Base-by-base conservation (phyloP, 2,113 vertebrate species). In the Myxocyprinus asiaticus region DNA sequence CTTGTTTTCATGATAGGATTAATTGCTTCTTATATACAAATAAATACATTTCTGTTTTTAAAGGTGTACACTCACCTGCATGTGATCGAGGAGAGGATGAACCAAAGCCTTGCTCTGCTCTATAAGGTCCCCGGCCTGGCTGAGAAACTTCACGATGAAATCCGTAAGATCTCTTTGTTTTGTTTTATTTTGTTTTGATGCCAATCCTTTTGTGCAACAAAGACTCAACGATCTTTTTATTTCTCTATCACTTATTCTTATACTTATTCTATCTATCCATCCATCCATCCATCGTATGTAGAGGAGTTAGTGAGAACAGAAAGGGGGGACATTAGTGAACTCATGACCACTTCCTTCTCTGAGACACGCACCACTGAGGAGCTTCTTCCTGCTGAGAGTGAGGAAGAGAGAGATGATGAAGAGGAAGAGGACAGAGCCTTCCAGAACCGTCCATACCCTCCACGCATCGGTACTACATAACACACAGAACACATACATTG, bases 41-140 rank as follows among this genome's bases (percentile, higher is more conserved):
- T 58, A 58, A 58, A n/a, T 9, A 14, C 1, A 33, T 71, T 53
- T 62, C 11, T 61, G n/a, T 65, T 9, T 73, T 69, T 77, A 9
- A 86, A 97, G 95, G 95, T 97, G 9, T 95, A 95, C 83, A 96
- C 95, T 47, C 95, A 96, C 77, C 95, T 96, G 6, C 95, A 95
- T 59, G 95, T 97, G 62, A 96, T 97, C 7, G 94, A 96, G 83
- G 96, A 97, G 77, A 90, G 96, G 71, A 95, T 97, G 94, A 96
- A 97, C 85, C 95, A 97, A 89, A 96, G 95, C 67, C 88, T 97
- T 81, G 94, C 94, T 0, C 87, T 96, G 74, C 93, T 96, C 0
- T 95, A 95, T 86, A 95, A 96, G 79, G 94, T 95, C 79, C 94
- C 95, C 0, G 90, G 77, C 1, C 88, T 96, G 80, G 93, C 94